These are phyloP conservation scores for Apis mellifera DNA, from an alignment of 1,140 invertebrate species.

Conservation along the genomic window Amel_HAv3.1 CM009940.2:873001-873500, in stretches of 20 bases:
- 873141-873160: too few relatives aligned
- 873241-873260: neutral
- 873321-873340: neutral
- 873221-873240: too few relatives aligned
- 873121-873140: too few relatives aligned
- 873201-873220: too few relatives aligned
- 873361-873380: constrained; percentile 46
- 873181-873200: too few relatives aligned
- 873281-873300: neutral
- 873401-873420: constrained; percentile 30
- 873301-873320: neutral
- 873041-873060: too few relatives aligned
- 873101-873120: too few relatives aligned
- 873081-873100: too few relatives aligned
- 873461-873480: constrained; percentile 48
- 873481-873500: constrained; percentile 33
- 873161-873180: too few relatives aligned
- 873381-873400: neutral
- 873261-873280: neutral
- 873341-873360: neutral
- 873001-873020: too few relatives aligned
- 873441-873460: constrained; percentile 46
- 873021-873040: too few relatives aligned
- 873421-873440: neutral
- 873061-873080: too few relatives aligned